A percentile compares a stretch with the other conserved stretches of the same genome.
Evolutionary conservation across 1,140 invertebrate species (phyloP).

Genomic region (Apolygus lucorum): DNA sequence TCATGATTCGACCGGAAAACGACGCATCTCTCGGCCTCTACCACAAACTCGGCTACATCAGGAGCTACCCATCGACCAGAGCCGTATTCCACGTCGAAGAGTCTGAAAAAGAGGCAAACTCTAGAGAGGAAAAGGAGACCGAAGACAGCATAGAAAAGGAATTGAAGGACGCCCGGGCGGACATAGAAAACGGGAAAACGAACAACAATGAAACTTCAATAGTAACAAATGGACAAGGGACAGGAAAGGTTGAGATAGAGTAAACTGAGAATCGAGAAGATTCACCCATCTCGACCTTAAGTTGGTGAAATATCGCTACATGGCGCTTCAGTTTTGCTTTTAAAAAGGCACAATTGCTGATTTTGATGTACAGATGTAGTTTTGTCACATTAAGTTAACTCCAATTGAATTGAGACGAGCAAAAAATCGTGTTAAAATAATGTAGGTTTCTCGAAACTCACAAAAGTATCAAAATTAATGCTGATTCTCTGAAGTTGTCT

Average conservation of each 20-base stretch:
- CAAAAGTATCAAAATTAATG: too few relatives aligned
- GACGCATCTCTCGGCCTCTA: slow-evolving; percentile 70
- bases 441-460: too few relatives aligned
- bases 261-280: background rate
- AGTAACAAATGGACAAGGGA: background rate
- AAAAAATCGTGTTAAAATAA: too few relatives aligned
- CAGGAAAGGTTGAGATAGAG: background rate
- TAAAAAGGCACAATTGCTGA: too few relatives aligned
- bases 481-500: too few relatives aligned
- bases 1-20: slow-evolving; percentile 76
- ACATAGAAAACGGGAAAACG: too few relatives aligned
- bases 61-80: slow-evolving; percentile 63
- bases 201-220: background rate
- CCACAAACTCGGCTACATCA: slow-evolving; percentile 67
- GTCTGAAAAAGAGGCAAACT: background rate
- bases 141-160: background rate
- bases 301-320: background rate
- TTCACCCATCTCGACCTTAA: background rate
- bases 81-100: slow-evolving; percentile 47
- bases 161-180: background rate
- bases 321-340: too few relatives aligned
- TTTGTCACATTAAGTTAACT: too few relatives aligned
- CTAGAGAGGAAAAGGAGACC: background rate
- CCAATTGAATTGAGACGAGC: too few relatives aligned
- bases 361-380: too few relatives aligned